Percentiles rank a stretch among this genome's conserved stretches.
Conservation (phyloP, 2,113 vertebrate genomes). For the Prolemur simus region DNA sequence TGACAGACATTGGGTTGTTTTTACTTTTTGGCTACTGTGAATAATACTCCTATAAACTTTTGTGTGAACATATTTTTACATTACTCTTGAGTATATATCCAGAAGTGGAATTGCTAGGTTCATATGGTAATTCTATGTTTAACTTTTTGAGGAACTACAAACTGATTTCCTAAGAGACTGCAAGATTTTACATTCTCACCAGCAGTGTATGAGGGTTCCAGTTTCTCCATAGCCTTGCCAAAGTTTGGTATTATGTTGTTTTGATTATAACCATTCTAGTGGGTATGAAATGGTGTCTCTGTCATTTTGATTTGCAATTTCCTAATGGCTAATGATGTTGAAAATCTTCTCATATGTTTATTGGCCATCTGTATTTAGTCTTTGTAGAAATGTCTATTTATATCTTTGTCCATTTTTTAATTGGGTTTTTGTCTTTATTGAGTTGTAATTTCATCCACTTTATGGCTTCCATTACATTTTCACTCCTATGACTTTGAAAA, state of each 20-base stretch:
- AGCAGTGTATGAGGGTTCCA: too few species aligned
- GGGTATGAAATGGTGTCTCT: background rate
- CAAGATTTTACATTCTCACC: background rate
- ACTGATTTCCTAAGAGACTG: background rate
- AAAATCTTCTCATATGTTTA: background rate
- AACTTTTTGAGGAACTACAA: background rate
- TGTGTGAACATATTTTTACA: background rate
- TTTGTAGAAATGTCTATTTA: background rate
- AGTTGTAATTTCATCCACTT: background rate
- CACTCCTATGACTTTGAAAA: background rate
- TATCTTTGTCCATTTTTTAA: background rate
- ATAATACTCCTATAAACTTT: background rate
- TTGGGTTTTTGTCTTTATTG: background rate
- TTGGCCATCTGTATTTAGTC: background rate
- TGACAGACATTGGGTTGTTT: background rate
- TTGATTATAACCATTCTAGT: background rate
- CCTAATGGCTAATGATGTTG: background rate
- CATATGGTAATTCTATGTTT: background rate
- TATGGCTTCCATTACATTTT: background rate
- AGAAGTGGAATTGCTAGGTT: background rate
- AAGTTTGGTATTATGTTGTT: background rate
- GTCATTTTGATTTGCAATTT: background rate
- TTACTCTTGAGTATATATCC: background rate
- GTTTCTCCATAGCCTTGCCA: background rate
- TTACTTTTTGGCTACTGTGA: background rate